Percentiles rank a stretch among this genome's conserved stretches.
These are phyloP conservation scores for Chelonoidis abingdonii DNA, from an alignment of 2,113 vertebrate genomes.

Conservation along the genomic window DNA sequence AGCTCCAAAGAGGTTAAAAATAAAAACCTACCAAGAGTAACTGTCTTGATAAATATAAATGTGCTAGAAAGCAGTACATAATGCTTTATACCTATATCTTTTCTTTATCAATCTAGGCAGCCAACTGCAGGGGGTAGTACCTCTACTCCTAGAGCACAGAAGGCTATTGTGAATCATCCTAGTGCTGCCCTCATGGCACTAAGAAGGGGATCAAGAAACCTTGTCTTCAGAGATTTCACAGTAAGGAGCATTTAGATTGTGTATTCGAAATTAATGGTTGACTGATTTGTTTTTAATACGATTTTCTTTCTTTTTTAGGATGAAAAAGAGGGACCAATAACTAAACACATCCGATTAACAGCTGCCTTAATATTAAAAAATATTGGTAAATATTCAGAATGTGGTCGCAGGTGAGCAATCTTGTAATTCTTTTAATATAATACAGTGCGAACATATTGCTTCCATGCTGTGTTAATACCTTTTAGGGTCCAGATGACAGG, in stretches of 20 bases:
- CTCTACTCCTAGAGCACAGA: constrained; percentile 90
- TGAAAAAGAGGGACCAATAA: constrained; percentile 99
- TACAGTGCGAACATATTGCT: background rate
- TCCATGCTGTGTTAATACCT: background rate
- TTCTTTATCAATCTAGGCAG: constrained; percentile 80
- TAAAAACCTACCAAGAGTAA: background rate
- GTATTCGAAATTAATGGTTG: background rate
- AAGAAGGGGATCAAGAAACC: constrained; percentile 95
- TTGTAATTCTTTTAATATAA: background rate
- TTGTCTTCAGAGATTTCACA: constrained; percentile 99
- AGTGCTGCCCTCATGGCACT: constrained; percentile 99
- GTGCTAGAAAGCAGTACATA: background rate
- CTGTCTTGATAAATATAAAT: background rate
- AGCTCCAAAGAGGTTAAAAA: background rate
- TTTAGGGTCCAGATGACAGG: background rate
- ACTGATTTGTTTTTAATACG: background rate
- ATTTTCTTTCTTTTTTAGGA: constrained; percentile 81
- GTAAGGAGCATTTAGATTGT: constrained; percentile 81
- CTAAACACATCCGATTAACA: constrained; percentile 99
- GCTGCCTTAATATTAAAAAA: constrained; percentile 99
- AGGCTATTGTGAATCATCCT: constrained; percentile 98
- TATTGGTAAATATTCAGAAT: constrained; percentile 99
- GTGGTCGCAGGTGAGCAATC: constrained; percentile 94
- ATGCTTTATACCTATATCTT: constrained; percentile 19
- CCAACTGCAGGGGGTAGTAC: constrained; percentile 82